Percentiles rank a stretch among this genome's conserved stretches.
These are phyloP conservation scores for Mycetomoellerius zeteki DNA, from an alignment of 1,140 invertebrate species.

Conservation along the genomic window DNA sequence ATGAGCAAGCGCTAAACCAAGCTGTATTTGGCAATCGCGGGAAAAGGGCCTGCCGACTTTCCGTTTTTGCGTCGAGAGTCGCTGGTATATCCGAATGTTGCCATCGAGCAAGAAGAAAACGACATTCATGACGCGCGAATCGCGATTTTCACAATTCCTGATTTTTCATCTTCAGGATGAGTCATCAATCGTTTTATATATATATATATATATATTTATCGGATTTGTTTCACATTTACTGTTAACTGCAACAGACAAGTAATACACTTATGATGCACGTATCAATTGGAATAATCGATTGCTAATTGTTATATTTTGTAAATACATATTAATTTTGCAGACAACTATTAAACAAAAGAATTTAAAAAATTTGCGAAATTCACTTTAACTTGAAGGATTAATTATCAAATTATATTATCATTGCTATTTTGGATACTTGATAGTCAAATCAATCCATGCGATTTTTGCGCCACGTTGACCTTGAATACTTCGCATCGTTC, in stretches of 20 bases:
- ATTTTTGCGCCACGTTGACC: not conserved
- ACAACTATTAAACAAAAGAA: no score
- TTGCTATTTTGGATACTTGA: not conserved
- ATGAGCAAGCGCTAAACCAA: constrained; percentile 37
- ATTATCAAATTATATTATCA: not conserved
- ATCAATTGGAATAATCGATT: not conserved
- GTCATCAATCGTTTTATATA: not conserved
- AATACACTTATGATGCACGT: not conserved
- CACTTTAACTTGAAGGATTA: not conserved
- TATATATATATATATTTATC: no score
- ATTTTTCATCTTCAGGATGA: constrained; percentile 45
- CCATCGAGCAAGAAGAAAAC: constrained; percentile 51
- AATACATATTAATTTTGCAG: no score
- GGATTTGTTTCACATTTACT: not conserved
- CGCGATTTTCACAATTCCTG: constrained; percentile 26
- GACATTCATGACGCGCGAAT: constrained; percentile 29
- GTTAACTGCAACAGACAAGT: not conserved
- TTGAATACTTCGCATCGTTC: constrained; percentile 40
- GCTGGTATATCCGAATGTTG: constrained; percentile 56
- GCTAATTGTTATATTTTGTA: no score
- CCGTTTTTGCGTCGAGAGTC: constrained; percentile 69
- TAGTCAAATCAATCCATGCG: not conserved
- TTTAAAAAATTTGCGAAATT: not conserved
- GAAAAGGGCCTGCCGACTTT: constrained; percentile 39
- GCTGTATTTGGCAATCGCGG: constrained; percentile 32